Evolutionary conservation across 2,113 vertebrate genomes (phyloP), one percentile per base, ranked within the genome.

Genomic region (Clarias macrocephalus): DNA sequence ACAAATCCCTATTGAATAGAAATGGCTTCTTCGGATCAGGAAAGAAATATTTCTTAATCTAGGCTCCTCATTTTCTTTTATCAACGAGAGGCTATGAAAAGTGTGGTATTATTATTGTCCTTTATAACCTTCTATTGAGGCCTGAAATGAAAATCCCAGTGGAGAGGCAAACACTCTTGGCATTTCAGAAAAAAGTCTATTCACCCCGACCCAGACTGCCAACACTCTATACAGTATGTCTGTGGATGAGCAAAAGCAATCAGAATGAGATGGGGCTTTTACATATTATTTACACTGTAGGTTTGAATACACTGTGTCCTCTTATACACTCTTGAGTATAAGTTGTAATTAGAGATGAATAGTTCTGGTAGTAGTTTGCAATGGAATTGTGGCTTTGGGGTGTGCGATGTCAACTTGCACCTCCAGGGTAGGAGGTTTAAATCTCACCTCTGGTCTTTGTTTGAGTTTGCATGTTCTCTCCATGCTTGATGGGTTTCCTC

Each of bases 141-240:
- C 15, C 25, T 28, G n/a, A 84, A 73, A n/a, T 13, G 18, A 54
- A 15, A 84, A 84, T 56, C 52, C 82, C 65, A 84, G 82, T 15
- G 54, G 28, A 73, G 11, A 84, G 25, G 70, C 54, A 42, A 57
- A 84, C 11, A n/a, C 12, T n/a, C 6, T 2, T n/a, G 75, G 3
- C 75, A 56, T 28, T 54, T 77, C 4, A 28, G 23, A 56, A n/a
- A 68, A 72, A 73, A 48, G 48, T 7, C 52, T 57, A 54, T 52
- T 72, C 28, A 13, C 65, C 68, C 48, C 12, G 48, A 23, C 54
- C 56, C 28, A 37, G 5, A 30, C n/a, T 23, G 65, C 25, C 5
- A 57, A 60, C 28, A 30, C n/a, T 33, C 52, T 4, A 30, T 30
- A 37, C 33, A 37, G 33, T 37, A 30, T 5, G 65, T 70, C 66